Base-by-base conservation (phyloP, 2,113 vertebrate species). In the Stigmatopora argus region DNA sequence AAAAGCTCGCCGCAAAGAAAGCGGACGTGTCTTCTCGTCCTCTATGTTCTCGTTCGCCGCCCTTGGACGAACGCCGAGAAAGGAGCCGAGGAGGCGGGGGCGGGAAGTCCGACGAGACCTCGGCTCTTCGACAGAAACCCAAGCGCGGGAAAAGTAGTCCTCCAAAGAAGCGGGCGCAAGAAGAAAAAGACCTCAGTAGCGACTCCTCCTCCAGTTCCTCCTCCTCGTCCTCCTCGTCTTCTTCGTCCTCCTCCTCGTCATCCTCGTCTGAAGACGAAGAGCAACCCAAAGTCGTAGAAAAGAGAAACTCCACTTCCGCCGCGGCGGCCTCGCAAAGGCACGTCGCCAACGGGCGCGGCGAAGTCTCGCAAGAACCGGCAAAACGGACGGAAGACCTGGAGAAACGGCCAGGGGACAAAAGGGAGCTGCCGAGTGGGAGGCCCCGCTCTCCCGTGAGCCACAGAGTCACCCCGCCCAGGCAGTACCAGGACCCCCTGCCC, bases 381-480 rank as follows among this genome's bases (percentile, higher is more conserved):
- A 23, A 62, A 18, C 58, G 9, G 35, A 11, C 35, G 9, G n/a
- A 38, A 10, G 60, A 62, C 41, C 7, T 45, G 18, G 23, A 26
- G 2, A 38, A 23, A 17, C 38, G 38, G 2, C 60, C 58, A 4
- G 2, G 41, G 13, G n/a, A 21, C 19, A 62, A 19, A 41, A 62
- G 18, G 19, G 41, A 62, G 44, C 21, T 15, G 31, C 5, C 23
- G 2, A 46, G 57, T 35, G 78, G 52, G 60, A 82, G 71, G 64
- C 78, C 79, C 8, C 71, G 26, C 23, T 79, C 86, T 41, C 77
- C 63, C 75, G 1, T 75, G 0, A 85, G 10, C 73, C 78, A n/a
- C 0, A 78, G 80, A 2, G 83, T 82, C 61, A 84, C 86, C 9
- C 90, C 90, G 26, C 91, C 90, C 3, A 84, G 83, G 38, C 88